Conservation (phyloP, 2,797 vertebrate genomes). For the Sparidentex hasta region DNA sequence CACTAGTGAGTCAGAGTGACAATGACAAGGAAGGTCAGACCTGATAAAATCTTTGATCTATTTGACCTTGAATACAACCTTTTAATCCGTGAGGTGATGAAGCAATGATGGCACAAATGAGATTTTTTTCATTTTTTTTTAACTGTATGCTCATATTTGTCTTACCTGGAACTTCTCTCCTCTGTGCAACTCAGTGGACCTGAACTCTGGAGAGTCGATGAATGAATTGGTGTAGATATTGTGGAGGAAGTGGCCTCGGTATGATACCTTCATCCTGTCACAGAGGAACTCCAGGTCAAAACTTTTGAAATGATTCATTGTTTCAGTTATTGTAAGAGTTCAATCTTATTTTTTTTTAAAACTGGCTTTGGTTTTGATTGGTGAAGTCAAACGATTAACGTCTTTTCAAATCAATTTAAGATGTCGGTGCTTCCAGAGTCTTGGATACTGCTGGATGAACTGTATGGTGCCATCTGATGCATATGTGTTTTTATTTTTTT, state of each 20-base stretch:
- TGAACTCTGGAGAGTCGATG: slow-evolving; percentile 98
- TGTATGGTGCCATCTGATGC: no score
- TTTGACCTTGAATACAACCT: neutral
- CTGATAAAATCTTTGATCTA: neutral
- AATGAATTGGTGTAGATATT: slow-evolving; percentile 98
- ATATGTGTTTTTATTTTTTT: no score
- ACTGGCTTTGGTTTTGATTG: neutral
- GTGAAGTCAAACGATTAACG: neutral
- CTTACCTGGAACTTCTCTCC: slow-evolving; percentile 98
- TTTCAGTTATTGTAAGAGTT: neutral
- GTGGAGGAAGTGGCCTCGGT: slow-evolving; percentile 97
- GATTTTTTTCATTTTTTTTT: neutral
- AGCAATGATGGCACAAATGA: no score
- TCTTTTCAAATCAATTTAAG: no score
- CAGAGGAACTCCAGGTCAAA: slow-evolving; percentile 28
- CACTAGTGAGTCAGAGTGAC: neutral
- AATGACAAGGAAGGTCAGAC: neutral
- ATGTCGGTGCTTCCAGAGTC: no score
- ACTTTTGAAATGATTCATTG: neutral
- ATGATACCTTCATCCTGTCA: slow-evolving; percentile 98
- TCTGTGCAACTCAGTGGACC: slow-evolving; percentile 95
- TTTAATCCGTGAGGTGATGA: neutral
- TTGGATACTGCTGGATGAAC: no score
- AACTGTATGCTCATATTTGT: neutral
- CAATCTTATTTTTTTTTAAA: neutral